These are phyloP conservation scores for Apis laboriosa DNA, from an alignment of 1,140 invertebrate species.

Conservation along the genomic window DNA sequence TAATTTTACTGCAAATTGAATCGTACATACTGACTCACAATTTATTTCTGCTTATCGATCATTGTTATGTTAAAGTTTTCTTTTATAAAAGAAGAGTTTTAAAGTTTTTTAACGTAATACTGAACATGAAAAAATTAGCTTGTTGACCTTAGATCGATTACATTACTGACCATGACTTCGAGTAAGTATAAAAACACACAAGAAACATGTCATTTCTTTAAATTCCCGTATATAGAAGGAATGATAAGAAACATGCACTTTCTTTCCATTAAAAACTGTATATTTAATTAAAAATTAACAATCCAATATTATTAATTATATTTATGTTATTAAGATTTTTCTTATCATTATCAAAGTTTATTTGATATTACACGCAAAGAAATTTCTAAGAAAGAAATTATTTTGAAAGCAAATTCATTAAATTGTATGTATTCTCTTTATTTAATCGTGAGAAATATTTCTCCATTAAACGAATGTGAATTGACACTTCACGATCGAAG, in stretches of 20 bases:
- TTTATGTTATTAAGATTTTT: background rate
- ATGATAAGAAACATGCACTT: background rate
- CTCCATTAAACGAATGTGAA: background rate
- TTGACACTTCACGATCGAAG: background rate
- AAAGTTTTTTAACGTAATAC: background rate
- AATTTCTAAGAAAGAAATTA: background rate
- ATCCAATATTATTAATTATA: background rate
- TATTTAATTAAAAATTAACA: background rate
- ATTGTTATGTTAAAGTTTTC: too few species aligned
- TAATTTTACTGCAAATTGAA: background rate
- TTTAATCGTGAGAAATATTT: background rate
- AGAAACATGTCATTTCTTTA: background rate
- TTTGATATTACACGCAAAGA: background rate
- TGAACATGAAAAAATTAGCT: background rate
- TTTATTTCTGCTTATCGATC: too few species aligned
- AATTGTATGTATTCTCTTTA: background rate
- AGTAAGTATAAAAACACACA: background rate
- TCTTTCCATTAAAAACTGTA: background rate
- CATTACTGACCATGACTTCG: slow-evolving; percentile 32
- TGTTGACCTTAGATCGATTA: slow-evolving; percentile 20
- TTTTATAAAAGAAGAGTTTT: too few species aligned
- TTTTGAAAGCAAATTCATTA: background rate
- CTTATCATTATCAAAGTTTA: background rate
- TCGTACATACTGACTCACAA: background rate
- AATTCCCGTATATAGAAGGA: background rate